A percentile compares a stretch with the other conserved stretches of the same genome.
These are phyloP conservation scores for Diploscapter pachys DNA, from an alignment of 1,140 invertebrate genomes.

Conservation along the genomic window DNA sequence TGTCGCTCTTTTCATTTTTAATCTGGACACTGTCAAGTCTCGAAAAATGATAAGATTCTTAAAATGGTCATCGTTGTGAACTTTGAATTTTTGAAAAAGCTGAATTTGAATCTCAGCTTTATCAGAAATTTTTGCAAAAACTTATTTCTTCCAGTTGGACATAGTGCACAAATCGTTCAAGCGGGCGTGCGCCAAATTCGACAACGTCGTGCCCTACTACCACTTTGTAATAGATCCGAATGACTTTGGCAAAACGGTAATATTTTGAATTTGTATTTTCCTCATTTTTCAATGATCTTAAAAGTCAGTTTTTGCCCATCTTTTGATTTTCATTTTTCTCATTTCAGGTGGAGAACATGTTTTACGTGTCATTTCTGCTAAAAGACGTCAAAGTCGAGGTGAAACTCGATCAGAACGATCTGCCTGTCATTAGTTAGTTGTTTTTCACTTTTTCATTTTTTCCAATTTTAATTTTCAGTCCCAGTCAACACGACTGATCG, in stretches of 20 bases:
- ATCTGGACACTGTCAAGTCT: too few species aligned
- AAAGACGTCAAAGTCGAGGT: neutral
- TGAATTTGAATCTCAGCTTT: neutral
- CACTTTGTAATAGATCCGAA: slow-evolving; percentile 7
- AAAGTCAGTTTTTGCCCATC: neutral
- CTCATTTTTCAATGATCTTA: neutral
- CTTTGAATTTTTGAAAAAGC: neutral
- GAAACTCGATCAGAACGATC: neutral
- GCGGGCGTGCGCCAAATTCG: neutral
- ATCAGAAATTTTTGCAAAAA: neutral
- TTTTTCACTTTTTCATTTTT: too few species aligned
- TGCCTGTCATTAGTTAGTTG: neutral
- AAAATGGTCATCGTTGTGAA: neutral
- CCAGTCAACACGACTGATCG: too few species aligned
- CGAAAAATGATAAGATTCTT: neutral
- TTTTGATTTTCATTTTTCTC: too few species aligned
- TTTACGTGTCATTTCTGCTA: slow-evolving; percentile 6
- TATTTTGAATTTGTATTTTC: neutral
- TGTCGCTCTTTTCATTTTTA: neutral
- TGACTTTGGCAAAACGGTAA: slow-evolving; percentile 1
- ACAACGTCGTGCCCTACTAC: neutral
- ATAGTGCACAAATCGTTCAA: neutral
- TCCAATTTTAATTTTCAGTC: too few species aligned
- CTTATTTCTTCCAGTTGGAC: slow-evolving; percentile 3
- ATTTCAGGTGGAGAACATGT: slow-evolving; percentile 16